Evolutionary conservation across 1,140 invertebrate species (phyloP), one percentile per base, ranked within the genome.

Genomic region (Pteromalus puparum): DNA sequence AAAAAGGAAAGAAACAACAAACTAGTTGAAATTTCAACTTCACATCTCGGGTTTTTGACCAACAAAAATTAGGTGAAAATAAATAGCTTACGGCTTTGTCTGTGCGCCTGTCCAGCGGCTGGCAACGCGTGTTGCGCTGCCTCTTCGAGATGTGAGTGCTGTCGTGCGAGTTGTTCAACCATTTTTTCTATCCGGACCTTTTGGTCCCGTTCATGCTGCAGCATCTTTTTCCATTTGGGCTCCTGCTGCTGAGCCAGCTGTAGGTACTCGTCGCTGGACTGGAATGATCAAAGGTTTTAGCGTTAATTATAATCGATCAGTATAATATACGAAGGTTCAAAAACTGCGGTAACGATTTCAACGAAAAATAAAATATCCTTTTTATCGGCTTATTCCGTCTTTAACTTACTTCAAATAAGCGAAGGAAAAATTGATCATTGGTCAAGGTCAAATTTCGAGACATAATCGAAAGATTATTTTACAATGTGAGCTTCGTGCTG

Each of bases 201-300:
- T 93, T 99, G 98, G 86, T 99, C 98, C 2, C 98, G 96, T 90
- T 99, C 99, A 91, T 99, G 97, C 86, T 99, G 97, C 76, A 99
- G 92, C 90, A 98, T 95, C 87, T 97, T 97, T 86, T 97, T 97
- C 97, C 98, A 98, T 87, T 98, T 97, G 68, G 96, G 95, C 77
- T 97, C 97, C 84, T 98, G 97, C 12, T 95, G 95, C 87, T 98
- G 96, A 10, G 98, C 97, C 78, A 98, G 94, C 86, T 96, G 95
- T 84, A 98, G 94, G 93, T 98, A 99, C 82, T 99, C 98, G 26
- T 95, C 95, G 92, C 98, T 98, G 1, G 97, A 95, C 97, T 98
- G 90, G 82, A 96, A 97, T 98, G 90, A 73, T 7, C 5, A 61
- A 61, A 61, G 2, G 15, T 53, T 53, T 15, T 15, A 53, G 15